phyloP scores from a whole-genome alignment of 2,888 invertebrate species.

The Scrobipalpa atriplicella region DNA sequence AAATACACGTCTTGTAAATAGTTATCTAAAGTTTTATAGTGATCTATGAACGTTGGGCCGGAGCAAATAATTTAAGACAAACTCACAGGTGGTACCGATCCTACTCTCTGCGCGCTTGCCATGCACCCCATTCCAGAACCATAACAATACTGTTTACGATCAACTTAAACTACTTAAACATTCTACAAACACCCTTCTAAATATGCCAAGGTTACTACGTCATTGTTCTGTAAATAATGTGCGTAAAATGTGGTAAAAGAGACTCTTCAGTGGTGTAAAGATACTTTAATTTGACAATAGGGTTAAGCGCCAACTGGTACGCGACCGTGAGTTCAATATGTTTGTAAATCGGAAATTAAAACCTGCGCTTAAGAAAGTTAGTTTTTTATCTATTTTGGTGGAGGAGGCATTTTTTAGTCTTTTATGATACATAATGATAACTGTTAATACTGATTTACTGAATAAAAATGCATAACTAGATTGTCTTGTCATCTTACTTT shows the following conservation, averaged over 20 bases:
- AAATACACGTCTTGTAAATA: too few species aligned
- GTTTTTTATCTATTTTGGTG: not conserved
- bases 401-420: not conserved
- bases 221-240: constrained; percentile 43
- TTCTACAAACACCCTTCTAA: constrained; percentile 34
- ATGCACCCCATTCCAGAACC: constrained; percentile 70
- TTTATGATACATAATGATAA: not conserved
- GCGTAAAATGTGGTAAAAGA: constrained; percentile 36
- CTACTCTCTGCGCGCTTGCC: constrained; percentile 54
- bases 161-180: constrained; percentile 25
- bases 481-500: too few species aligned
- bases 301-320: constrained; percentile 53
- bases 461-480: too few species aligned
- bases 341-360: not conserved
- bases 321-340: constrained; percentile 27
- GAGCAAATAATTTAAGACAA: not conserved
- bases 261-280: constrained; percentile 34
- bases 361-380: not conserved
- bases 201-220: constrained; percentile 58
- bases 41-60: not conserved
- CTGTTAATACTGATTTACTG: not conserved
- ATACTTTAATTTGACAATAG: constrained; percentile 49
- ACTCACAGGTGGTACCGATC: constrained; percentile 9
- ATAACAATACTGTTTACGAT: constrained; percentile 30
- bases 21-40: too few species aligned